Evolutionary conservation across 2,113 vertebrate genomes (phyloP).

Genomic region (Ascaphus truei): DNA sequence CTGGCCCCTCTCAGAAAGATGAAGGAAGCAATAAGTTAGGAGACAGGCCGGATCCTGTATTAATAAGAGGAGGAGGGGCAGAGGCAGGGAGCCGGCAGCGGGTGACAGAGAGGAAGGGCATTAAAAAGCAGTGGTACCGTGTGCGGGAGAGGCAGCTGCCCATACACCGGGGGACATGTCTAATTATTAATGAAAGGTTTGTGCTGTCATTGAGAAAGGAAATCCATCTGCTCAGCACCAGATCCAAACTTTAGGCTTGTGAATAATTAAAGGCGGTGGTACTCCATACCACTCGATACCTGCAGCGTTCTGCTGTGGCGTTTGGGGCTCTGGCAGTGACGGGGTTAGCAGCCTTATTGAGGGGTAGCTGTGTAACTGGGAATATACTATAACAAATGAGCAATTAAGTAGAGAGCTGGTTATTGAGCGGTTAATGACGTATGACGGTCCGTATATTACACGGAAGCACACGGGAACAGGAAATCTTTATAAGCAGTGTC

Average conservation of each 20-base stretch:
- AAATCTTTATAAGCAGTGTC: background rate
- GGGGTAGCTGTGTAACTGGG: background rate
- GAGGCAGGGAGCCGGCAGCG: background rate
- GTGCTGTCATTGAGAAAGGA: too few species aligned
- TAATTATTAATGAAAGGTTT: too few species aligned
- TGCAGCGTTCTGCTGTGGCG: too few species aligned
- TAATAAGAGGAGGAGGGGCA: background rate
- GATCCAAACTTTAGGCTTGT: too few species aligned
- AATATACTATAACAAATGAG: background rate
- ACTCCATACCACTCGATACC: too few species aligned
- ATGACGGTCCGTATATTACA: background rate
- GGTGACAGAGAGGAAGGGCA: background rate
- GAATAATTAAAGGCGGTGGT: too few species aligned
- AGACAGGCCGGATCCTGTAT: conserved; percentile 3
- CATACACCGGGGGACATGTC: too few species aligned
- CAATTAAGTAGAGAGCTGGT: conserved; percentile 11
- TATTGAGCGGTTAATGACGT: conserved; percentile 1
- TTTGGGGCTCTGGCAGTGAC: too few species aligned
- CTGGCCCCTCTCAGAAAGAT: background rate
- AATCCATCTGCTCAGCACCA: too few species aligned
- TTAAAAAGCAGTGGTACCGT: too few species aligned
- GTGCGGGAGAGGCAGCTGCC: too few species aligned
- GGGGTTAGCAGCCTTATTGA: too few species aligned
- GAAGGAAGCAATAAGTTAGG: conserved; percentile 13
- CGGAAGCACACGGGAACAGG: background rate